Base-by-base conservation (phyloP, 1,140 invertebrate species). In the Pemphigus obesinymphae region DNA sequence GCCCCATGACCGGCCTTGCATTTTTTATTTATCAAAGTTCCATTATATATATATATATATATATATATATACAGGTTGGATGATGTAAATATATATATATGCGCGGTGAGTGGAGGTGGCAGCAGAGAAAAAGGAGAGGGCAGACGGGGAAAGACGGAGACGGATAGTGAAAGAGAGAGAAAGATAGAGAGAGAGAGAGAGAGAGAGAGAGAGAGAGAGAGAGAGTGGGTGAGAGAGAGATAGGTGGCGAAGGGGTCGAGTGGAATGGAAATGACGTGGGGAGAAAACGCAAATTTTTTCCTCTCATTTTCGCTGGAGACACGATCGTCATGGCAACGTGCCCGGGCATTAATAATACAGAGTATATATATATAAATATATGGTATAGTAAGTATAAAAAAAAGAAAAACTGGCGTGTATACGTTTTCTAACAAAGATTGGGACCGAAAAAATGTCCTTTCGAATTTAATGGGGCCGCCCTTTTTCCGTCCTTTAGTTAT, bases 341-440 rank as follows among this genome's bases (percentile, higher is more conserved):
- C 76, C 76, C 76, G 76, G 76, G 76, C 76, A 80, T 80, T 80
- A 80, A 80, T 80, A 80, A 80, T 80, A 80, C 76, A 80, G 31
- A 80, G 55, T 63, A 63, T 63, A 63, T 80, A 29, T 40, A 58
- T 40, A 61, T 7, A 40, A 23, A 26, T 23, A 55, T 53, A 55
- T 26, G 26, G 26, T 61, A 61, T 31, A 61, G 29, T 29, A 61
- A 6, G 15, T 15, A 8, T n/a, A 23, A 23, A 29, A 29, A 63
- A 63, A 63, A 63, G 31, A 73, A 75, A 80, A 63, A 43, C 50
- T 55, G 6, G 17, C 76, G 76, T 80, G 55, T 26, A 37, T 29
- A 20, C 37, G 26, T 55, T 45, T 45, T 78, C 75, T 78, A 78
- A 78, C 53, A 78, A 78, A 58, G 75, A 78, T 78, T 40, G 75